Evolutionary conservation across 2,888 invertebrate species (phyloP).

Genomic region (Pecten maximus): DNA sequence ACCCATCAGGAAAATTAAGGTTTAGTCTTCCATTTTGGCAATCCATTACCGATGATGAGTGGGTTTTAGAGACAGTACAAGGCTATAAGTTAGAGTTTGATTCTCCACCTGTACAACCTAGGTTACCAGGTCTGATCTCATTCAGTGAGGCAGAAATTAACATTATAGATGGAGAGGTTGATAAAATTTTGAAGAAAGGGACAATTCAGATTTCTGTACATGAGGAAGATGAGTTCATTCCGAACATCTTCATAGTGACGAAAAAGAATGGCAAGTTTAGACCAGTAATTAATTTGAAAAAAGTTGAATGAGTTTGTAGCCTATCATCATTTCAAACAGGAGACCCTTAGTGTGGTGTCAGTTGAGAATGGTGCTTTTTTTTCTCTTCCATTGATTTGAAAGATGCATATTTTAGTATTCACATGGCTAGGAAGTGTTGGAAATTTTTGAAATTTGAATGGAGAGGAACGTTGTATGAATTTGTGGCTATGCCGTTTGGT

Average conservation of each 20-base stretch:
- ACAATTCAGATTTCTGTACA: conserved; percentile 34
- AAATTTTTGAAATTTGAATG: conserved; percentile 53
- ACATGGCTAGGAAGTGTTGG: conserved; percentile 42
- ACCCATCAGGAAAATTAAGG: no score
- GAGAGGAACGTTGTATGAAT: conserved; percentile 49
- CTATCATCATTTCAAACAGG: conserved; percentile 58
- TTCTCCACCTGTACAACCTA: not conserved
- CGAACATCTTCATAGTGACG: conserved; percentile 52
- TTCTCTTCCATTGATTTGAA: conserved; percentile 52
- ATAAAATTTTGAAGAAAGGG: conserved; percentile 36
- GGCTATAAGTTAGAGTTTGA: not conserved
- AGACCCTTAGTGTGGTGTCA: conserved; percentile 50
- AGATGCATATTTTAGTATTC: conserved; percentile 57
- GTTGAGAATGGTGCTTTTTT: conserved; percentile 37
- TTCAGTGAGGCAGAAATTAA: not conserved
- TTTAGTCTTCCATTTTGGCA: not conserved
- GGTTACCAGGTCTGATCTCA: not conserved
- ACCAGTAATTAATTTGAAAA: conserved; percentile 54
- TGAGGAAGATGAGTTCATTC: conserved; percentile 49
- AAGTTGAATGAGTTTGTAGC: conserved; percentile 49
- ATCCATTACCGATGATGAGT: not conserved
- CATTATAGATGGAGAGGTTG: conserved; percentile 36
- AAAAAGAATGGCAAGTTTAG: conserved; percentile 57
- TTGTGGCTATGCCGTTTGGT: conserved; percentile 53
- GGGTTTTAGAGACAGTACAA: not conserved